These are phyloP conservation scores for Pachycephus smyrnensis DNA, from an alignment of 2,888 invertebrate species.

Conservation along the genomic window DNA sequence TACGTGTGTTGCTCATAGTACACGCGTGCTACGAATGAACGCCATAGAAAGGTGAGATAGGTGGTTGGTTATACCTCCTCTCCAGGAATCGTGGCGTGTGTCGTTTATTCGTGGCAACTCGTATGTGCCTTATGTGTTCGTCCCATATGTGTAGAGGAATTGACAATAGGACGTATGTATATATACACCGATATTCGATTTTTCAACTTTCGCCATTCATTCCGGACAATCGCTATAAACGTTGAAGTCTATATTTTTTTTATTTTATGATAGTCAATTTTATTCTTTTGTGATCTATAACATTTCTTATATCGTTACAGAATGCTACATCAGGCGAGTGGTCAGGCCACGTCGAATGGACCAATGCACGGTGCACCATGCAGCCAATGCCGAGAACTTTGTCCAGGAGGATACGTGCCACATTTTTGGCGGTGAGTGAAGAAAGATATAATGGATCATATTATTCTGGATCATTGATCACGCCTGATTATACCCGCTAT, in stretches of 20 bases:
- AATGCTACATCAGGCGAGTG: slow-evolving; percentile 15
- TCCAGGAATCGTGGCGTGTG: not conserved
- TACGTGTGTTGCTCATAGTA: not conserved
- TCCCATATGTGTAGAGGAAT: not conserved
- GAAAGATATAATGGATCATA: not conserved
- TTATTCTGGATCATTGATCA: not conserved
- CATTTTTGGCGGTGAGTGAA: slow-evolving; percentile 64
- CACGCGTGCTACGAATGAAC: not conserved
- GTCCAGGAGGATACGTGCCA: slow-evolving; percentile 61
- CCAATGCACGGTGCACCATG: slow-evolving; percentile 55
- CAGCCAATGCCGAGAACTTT: slow-evolving; percentile 62
- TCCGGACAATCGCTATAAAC: not conserved
- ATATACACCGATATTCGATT: not conserved
- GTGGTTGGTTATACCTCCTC: not conserved
- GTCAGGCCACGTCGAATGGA: not conserved
- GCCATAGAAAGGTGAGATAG: not conserved
- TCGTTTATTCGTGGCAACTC: not conserved
- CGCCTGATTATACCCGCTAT: not conserved
- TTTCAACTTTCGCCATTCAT: not conserved
- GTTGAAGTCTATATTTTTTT: slow-evolving; percentile 15
- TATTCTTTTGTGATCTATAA: not conserved
- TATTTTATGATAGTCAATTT: not conserved
- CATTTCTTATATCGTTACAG: not conserved
- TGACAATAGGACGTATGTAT: not conserved
- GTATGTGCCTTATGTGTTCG: not conserved